These are phyloP conservation scores for Metacarcinus magister DNA, from an alignment of 2,888 invertebrate species.

Conservation along the genomic window DNA sequence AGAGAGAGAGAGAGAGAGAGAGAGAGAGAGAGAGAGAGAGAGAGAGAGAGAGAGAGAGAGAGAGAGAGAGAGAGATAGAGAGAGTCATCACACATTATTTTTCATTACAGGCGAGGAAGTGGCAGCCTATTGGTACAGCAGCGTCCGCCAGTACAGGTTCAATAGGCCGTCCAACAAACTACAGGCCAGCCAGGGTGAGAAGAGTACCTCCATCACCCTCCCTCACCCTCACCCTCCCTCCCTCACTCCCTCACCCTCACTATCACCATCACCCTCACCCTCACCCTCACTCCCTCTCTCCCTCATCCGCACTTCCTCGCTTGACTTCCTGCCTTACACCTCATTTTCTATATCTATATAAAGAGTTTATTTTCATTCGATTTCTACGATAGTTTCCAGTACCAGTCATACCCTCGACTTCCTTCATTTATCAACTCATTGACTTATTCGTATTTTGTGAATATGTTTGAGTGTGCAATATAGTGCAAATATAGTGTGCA, in stretches of 20 bases:
- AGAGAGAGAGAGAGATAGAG: slow-evolving; percentile 35
- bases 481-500: background rate
- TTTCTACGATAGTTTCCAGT: background rate
- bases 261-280: background rate
- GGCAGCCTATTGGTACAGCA: slow-evolving; percentile 92
- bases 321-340: background rate
- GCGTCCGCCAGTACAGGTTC: slow-evolving; percentile 90
- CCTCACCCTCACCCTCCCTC: background rate
- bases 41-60: slow-evolving; percentile 43
- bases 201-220: background rate
- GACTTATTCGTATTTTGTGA: background rate
- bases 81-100: background rate
- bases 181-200: slow-evolving; percentile 91
- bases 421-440: background rate
- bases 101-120: slow-evolving; percentile 89
- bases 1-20: background rate
- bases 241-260: background rate
- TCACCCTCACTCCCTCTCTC: background rate
- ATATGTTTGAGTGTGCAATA: background rate
- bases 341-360: background rate
- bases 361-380: background rate
- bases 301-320: background rate
- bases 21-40: slow-evolving; percentile 4
- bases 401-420: background rate
- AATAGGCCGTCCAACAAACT: slow-evolving; percentile 90